phyloP scores from a whole-genome alignment of 2,888 invertebrate species.

The Chouioia cunea region DNA sequence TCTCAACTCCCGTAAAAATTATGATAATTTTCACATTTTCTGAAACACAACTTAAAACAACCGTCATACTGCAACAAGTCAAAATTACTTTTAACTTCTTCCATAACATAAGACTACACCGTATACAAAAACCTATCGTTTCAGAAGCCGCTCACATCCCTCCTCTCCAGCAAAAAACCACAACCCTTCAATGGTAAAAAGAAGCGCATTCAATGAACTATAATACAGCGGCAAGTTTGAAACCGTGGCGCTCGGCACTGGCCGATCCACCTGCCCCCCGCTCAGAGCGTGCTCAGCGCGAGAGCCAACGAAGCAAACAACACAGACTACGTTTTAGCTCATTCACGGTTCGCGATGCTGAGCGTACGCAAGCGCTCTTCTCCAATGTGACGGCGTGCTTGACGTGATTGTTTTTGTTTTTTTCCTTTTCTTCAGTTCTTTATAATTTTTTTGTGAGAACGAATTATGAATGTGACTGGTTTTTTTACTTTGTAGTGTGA shows the following conservation, averaged over 20 bases:
- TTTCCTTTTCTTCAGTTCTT: neutral
- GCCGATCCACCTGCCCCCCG: neutral
- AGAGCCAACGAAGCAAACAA: neutral
- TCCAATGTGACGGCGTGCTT: slow-evolving; percentile 23
- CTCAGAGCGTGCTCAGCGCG: neutral
- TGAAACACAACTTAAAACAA: too few relatives aligned
- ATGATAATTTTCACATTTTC: too few relatives aligned
- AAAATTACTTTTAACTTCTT: too few relatives aligned
- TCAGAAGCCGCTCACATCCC: neutral
- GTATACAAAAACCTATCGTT: neutral
- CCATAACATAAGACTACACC: too few relatives aligned
- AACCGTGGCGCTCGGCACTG: slow-evolving; percentile 9
- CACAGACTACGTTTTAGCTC: slow-evolving; percentile 13
- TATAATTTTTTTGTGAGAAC: neutral
- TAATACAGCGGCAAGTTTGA: slow-evolving; percentile 27
- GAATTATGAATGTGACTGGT: slow-evolving; percentile 3
- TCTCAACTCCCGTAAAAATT: too few relatives aligned
- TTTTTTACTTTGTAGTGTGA: neutral
- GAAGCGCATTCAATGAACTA: neutral
- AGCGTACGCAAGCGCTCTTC: slow-evolving; percentile 18
- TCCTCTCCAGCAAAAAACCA: too few relatives aligned
- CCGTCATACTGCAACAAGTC: too few relatives aligned
- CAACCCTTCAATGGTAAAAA: neutral
- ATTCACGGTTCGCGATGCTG: slow-evolving; percentile 43
- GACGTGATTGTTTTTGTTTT: neutral